Evolutionary conservation across 53 echinoderm and acorn worm genomes (phyloP).

Genomic region (Antedon mediterranea): DNA sequence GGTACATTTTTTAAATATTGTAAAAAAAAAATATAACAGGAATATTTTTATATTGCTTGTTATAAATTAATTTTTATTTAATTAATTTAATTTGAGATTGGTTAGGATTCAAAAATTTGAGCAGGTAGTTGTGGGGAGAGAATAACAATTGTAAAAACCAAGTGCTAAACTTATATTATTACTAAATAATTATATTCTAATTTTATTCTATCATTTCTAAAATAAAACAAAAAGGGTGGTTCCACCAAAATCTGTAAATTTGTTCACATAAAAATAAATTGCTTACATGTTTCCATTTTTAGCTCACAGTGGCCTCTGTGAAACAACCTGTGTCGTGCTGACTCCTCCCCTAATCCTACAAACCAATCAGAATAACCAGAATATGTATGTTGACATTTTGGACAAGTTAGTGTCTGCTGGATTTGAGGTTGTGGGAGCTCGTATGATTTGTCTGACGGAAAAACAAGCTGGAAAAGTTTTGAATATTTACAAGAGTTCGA

Average conservation of each 20-base stretch:
- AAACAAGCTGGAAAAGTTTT: conserved; percentile 59
- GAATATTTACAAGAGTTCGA: conserved; percentile 31
- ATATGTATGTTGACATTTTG: conserved; percentile 79
- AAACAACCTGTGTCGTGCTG: conserved; percentile 88
- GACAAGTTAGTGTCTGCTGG: conserved; percentile 53
- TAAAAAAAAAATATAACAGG: too few species aligned
- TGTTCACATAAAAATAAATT: neutral
- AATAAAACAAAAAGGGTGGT: too few species aligned
- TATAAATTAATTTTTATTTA: too few species aligned
- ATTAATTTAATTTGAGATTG: too few species aligned
- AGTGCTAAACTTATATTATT: too few species aligned
- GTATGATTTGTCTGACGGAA: conserved; percentile 79
- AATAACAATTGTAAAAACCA: too few species aligned
- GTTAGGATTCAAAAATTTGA: too few species aligned
- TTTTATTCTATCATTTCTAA: too few species aligned
- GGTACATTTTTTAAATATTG: neutral
- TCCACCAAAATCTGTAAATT: too few species aligned
- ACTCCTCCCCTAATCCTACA: conserved; percentile 74
- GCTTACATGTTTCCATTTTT: neutral
- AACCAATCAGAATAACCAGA: conserved; percentile 52
- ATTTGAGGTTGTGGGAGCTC: conserved; percentile 57
- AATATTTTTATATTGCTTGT: too few species aligned
- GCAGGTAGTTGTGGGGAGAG: too few species aligned
- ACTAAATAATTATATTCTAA: too few species aligned
- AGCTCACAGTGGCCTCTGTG: conserved; percentile 79